Percentiles rank a stretch among this genome's conserved stretches.
Conservation (phyloP, 2,888 invertebrate genomes). For the Phlogophora meticulosa region DNA sequence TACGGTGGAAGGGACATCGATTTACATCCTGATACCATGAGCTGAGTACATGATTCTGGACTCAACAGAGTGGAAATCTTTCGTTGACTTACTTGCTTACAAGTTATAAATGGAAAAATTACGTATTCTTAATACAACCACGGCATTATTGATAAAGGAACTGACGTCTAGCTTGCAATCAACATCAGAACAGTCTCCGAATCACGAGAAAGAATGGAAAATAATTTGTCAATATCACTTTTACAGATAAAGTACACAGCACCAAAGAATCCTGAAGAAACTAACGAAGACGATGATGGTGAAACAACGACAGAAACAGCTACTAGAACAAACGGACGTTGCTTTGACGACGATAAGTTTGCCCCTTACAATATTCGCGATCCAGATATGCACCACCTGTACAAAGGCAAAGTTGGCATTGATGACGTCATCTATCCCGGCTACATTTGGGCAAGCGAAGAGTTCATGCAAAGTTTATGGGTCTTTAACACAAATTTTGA, state of each 20-base stretch:
- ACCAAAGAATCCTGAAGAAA: slow-evolving; percentile 32
- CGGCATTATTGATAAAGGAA: not conserved
- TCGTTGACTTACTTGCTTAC: no score
- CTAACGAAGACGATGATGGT: slow-evolving; percentile 51
- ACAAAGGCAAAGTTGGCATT: slow-evolving; percentile 72
- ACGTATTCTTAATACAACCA: no score
- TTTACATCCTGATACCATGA: no score
- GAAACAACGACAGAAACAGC: slow-evolving; percentile 19
- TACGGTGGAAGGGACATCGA: no score
- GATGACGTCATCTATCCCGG: slow-evolving; percentile 77
- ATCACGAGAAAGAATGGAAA: not conserved
- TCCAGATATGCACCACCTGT: slow-evolving; percentile 66
- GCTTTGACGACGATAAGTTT: slow-evolving; percentile 66
- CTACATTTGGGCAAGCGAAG: slow-evolving; percentile 70
- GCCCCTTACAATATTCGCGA: slow-evolving; percentile 70
- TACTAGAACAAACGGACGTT: slow-evolving; percentile 32
- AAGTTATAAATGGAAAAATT: no score
- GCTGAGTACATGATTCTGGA: no score
- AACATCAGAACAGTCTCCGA: not conserved
- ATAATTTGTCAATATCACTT: not conserved
- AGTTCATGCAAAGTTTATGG: slow-evolving; percentile 78
- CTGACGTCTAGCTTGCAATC: not conserved
- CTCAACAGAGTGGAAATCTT: no score
- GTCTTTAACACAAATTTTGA: slow-evolving; percentile 72
- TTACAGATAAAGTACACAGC: slow-evolving; percentile 72